A percentile compares a stretch with the other conserved stretches of the same genome.
phyloP scores from a whole-genome alignment of 2,797 vertebrate species.

The Aeoliscus strigatus region DNA sequence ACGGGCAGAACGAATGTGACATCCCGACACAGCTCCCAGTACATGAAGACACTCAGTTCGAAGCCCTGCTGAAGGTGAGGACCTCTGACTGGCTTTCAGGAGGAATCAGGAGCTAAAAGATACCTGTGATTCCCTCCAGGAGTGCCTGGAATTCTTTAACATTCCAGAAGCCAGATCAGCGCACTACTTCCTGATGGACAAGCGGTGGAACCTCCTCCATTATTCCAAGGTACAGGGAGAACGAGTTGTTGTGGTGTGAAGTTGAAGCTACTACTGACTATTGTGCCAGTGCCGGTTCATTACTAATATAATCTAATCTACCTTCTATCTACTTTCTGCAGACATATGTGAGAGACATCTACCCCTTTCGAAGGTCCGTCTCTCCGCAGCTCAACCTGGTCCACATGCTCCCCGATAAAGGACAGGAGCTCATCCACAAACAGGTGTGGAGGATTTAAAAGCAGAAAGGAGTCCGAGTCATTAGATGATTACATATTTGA shows the following conservation, averaged over 20 bases:
- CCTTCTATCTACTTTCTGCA: slow-evolving; percentile 47
- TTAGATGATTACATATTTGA: no score
- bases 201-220: slow-evolving; percentile 98
- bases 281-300: no score
- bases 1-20: slow-evolving; percentile 98
- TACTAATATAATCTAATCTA: not conserved
- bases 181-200: slow-evolving; percentile 98
- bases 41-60: slow-evolving; percentile 98
- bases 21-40: slow-evolving; percentile 98
- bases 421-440: slow-evolving; percentile 98
- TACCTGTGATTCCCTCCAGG: slow-evolving; percentile 66
- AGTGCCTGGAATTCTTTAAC: slow-evolving; percentile 98
- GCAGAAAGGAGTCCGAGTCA: no score
- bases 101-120: not conserved
- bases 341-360: slow-evolving; percentile 98
- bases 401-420: slow-evolving; percentile 95
- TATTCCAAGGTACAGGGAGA: slow-evolving; percentile 84
- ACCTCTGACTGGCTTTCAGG: not conserved
- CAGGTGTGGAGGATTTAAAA: slow-evolving; percentile 74
- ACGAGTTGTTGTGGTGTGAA: no score
- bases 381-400: slow-evolving; percentile 98
- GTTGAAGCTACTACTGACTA: no score
- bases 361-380: slow-evolving; percentile 95
- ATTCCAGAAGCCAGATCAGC: slow-evolving; percentile 94
- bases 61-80: slow-evolving; percentile 91